These are phyloP conservation scores for Neoitamus cyanurus DNA, from an alignment of 2,888 invertebrate species.

Conservation along the genomic window DNA sequence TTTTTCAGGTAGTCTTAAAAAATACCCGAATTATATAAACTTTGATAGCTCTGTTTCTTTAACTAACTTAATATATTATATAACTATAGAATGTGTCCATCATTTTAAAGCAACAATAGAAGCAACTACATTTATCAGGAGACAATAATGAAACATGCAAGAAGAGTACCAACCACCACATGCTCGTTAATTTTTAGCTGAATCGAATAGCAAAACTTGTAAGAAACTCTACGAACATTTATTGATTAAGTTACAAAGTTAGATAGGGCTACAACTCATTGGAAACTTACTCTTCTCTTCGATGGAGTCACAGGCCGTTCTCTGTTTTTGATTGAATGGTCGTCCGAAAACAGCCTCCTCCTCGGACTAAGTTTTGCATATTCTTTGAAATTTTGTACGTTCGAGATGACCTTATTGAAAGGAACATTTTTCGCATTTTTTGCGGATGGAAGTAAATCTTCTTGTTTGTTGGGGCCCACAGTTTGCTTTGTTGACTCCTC, in stretches of 20 bases:
- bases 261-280: not conserved
- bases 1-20: too few species aligned
- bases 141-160: not conserved
- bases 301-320: not conserved
- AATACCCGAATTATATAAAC: too few species aligned
- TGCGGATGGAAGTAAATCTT: not conserved
- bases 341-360: not conserved
- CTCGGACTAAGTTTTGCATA: not conserved
- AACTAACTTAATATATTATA: not conserved
- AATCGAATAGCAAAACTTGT: not conserved
- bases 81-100: not conserved
- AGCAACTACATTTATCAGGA: not conserved
- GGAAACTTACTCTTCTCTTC: constrained; percentile 49
- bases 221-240: not conserved
- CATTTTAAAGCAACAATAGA: not conserved
- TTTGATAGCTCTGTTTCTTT: not conserved
- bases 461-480: not conserved
- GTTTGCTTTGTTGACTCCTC: not conserved
- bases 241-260: not conserved
- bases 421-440: not conserved
- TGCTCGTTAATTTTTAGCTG: not conserved
- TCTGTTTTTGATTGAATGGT: not conserved
- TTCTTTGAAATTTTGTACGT: not conserved
- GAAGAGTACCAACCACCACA: not conserved
- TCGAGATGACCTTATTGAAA: not conserved